phyloP scores from a whole-genome alignment of 2,113 vertebrate genomes.

The Rattus norvegicus region GRCr8 NC_086038.1:2907001-2907500 shows the following conservation, averaged over 20 bases:
- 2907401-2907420: neutral
- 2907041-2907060: conserved; percentile 34
- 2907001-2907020: conserved; percentile 18
- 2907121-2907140: neutral
- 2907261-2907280: neutral
- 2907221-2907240: neutral
- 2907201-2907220: neutral
- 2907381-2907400: neutral
- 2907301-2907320: neutral
- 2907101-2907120: neutral
- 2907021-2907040: conserved; percentile 18
- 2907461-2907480: conserved; percentile 49
- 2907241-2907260: conserved; percentile 16
- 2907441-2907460: conserved; percentile 25
- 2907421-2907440: neutral
- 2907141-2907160: neutral
- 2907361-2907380: neutral
- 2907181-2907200: neutral
- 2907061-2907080: neutral
- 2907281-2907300: neutral
- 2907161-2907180: neutral
- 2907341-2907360: neutral
- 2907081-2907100: neutral
- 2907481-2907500: conserved; percentile 60
- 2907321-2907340: conserved; percentile 34